Evolutionary conservation across 2,888 invertebrate genomes (phyloP), one percentile per base, ranked within the genome.

Genomic region (Lamellibrachia columna): DNA sequence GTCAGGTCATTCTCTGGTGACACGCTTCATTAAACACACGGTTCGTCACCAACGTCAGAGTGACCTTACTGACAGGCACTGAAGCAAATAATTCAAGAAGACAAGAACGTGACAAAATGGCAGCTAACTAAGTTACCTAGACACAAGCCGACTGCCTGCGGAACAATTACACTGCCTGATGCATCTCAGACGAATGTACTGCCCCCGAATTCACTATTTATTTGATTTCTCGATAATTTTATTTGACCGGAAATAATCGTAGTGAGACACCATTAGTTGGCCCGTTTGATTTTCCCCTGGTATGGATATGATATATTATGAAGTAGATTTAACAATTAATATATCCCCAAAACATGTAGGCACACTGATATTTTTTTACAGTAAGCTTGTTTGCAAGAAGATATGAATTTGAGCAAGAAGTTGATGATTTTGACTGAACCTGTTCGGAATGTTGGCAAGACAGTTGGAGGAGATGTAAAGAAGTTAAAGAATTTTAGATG

Each of bases 101-200:
- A 75, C 75, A 75, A 75, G 75, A 75, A 75, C 75, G 22, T 75
- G 75, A 75, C 22, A 75, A 75, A 75, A 75, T 75, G 75, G 75
- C 75, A 75, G 22, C 22, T 75, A 75, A 75, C 75, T 22, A 75
- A 22, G 75, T 75, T 75, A 75, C 75, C 75, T n/a, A 75, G 75
- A 75, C 75, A 75, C 6, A 6, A 75, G 22, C 22, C 22, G 6
- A 22, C 22, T 15, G 55, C 55, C 55, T 22, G 75, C 4, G 75
- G 22, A 15, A 75, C 75, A 75, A 75, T 75, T 75, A 75, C 75
- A 75, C 22, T 22, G 11, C 75, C 7, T 22, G 75, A 9, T 55
- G 55, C 55, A 3, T 55, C 55, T 55, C 55, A 1, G 55, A 55
- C 55, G 9, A 55, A 75, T 75, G 75, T n/a, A 75, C 22, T 22